phyloP scores from a whole-genome alignment of 2,797 vertebrate species.

The Gallinago stenura region DNA sequence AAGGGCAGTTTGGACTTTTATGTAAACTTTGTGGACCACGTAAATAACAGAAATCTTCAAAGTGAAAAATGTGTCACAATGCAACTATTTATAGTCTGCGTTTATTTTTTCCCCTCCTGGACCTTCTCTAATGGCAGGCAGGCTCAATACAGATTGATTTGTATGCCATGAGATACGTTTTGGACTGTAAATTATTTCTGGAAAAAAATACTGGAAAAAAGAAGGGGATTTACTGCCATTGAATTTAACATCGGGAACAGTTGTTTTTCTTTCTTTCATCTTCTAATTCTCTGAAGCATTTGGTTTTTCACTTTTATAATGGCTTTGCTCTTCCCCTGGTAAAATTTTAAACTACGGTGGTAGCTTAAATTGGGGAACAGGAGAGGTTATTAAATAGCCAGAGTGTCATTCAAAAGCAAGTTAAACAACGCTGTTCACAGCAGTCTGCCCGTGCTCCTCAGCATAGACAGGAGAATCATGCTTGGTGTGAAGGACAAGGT shows the following conservation, averaged over 20 bases:
- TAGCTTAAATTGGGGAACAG: neutral
- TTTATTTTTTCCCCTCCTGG: neutral
- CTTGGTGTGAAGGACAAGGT: neutral
- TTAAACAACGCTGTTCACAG: neutral
- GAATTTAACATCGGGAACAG: neutral
- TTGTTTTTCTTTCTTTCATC: neutral
- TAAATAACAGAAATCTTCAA: neutral
- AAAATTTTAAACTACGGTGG: neutral
- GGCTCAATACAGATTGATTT: slow-evolving; percentile 30
- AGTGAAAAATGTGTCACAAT: neutral
- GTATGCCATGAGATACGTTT: neutral
- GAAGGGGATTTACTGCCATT: neutral
- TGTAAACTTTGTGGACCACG: neutral
- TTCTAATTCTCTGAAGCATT: neutral
- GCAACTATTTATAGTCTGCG: neutral
- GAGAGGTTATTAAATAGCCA: neutral
- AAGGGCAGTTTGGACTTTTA: neutral
- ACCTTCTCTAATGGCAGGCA: neutral
- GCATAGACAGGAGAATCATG: neutral
- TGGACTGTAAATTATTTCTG: slow-evolving; percentile 29
- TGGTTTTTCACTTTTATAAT: neutral
- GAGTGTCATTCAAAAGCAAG: neutral
- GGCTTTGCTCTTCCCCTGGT: neutral
- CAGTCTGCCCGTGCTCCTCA: neutral
- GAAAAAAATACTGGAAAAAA: slow-evolving; percentile 12